Conservation (phyloP, 2,113 vertebrate genomes). For the Acinonyx jubatus region DNA sequence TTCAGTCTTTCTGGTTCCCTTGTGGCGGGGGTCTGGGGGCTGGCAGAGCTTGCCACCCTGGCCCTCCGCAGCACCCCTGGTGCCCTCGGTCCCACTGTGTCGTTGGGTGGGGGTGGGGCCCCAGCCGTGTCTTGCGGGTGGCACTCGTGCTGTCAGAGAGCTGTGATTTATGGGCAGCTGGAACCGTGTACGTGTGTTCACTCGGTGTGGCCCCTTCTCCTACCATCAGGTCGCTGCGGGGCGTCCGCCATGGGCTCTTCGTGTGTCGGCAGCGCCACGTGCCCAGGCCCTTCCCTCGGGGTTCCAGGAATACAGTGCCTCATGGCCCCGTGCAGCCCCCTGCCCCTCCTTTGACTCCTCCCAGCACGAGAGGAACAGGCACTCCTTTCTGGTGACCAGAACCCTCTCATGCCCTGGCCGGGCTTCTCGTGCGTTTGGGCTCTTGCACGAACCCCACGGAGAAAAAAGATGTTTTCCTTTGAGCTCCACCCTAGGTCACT, state of each 20-base stretch:
- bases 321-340: fast-evolving
- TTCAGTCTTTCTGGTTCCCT: not conserved
- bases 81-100: no score
- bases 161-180: not conserved
- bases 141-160: not conserved
- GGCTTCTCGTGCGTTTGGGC: fast-evolving
- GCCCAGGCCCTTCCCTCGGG: not conserved
- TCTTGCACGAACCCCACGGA: fast-evolving
- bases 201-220: not conserved
- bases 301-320: fast-evolving
- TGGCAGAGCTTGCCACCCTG: not conserved
- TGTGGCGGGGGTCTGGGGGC: not conserved
- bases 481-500: fast-evolving
- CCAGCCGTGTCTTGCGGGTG: not conserved
- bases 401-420: fast-evolving
- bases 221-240: fast-evolving
- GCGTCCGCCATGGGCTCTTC: fast-evolving
- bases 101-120: no score
- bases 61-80: fast-evolving
- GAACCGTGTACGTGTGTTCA: no score
- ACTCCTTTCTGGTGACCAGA: fast-evolving
- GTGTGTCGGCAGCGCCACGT: no score
- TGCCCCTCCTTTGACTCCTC: not conserved
- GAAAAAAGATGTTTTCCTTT: fast-evolving
- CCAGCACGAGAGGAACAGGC: no score